Evolutionary conservation across 2,888 invertebrate genomes (phyloP), one percentile per base, ranked within the genome.

Genomic region (Myopa tessellatipennis): DNA sequence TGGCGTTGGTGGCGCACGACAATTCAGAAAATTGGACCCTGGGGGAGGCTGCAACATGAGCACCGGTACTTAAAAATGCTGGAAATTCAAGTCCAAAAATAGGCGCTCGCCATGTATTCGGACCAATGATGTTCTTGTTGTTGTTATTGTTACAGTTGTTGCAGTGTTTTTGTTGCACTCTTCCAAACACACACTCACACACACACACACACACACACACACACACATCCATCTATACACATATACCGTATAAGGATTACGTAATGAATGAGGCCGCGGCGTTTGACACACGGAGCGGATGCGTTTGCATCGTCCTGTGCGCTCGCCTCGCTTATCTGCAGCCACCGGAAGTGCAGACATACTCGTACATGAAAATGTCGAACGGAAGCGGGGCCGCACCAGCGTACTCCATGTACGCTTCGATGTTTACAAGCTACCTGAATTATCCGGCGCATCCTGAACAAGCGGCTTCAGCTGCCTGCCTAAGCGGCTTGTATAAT

Each of bases 351-450:
- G 74, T 26, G 55, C 38, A 38, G 45, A 36, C 58, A 60, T 45
- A n/a, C n/a, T n/a, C n/a, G n/a, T n/a, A 72, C 38, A 72, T 60
- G 14, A 52, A 7, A 26, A 55, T 68, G 58, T 55, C 26, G 38
- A 45, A 16, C 67, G 74, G 68, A 74, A 74, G 58, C 68, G n/a
- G 38, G 61, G 58, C 3, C 26, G 40, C 12, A 40, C 7, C 55
- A n/a, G 55, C 14, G 55, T 12, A 10, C 40, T 38, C 12, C 38
- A n/a, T 38, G 67, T 67, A 16, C 16, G 40, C 36, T 50, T n/a
- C 16, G 65, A 16, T 74, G 74, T 74, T 74, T 74, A 74, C 74
- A 63, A 52, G 74, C 50, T 50, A 73, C 73, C 73, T 73, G 40
- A 60, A 73, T 26, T 40, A 40, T 40, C 45, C 52, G 65, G 52